A percentile compares a stretch with the other conserved stretches of the same genome.
Evolutionary conservation across 2,888 invertebrate species (phyloP).

Genomic region (Hoplodrina blanda): DNA sequence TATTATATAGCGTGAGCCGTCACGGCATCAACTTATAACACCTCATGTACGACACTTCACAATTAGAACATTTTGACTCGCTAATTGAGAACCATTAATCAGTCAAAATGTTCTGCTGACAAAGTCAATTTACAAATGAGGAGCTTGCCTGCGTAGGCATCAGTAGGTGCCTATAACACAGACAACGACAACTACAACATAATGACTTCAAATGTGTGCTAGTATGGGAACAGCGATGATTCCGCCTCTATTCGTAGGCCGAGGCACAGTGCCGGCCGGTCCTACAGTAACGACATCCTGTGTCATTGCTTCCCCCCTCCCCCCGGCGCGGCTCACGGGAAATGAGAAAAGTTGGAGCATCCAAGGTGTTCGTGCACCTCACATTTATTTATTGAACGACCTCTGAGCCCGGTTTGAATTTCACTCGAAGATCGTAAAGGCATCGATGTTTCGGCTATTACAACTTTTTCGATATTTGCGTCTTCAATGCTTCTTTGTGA

Average conservation of each 20-base stretch:
- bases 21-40: conserved; percentile 17
- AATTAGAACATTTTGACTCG: background rate
- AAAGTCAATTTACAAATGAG: too few relatives aligned
- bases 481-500: conserved; percentile 7
- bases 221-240: too few relatives aligned
- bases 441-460: conserved; percentile 34
- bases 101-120: conserved; percentile 7
- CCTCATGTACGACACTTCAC: conserved; percentile 2
- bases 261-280: conserved; percentile 11
- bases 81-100: background rate
- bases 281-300: conserved; percentile 36
- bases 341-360: conserved; percentile 65
- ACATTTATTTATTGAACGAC: conserved; percentile 64
- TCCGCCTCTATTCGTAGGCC: too few relatives aligned
- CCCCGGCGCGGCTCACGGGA: conserved; percentile 10
- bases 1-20: conserved; percentile 3
- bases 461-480: conserved; percentile 53
- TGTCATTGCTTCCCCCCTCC: background rate
- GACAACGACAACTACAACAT: too few relatives aligned
- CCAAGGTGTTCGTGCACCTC: conserved; percentile 51
- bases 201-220: too few relatives aligned
- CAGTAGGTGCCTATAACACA: too few relatives aligned
- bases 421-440: conserved; percentile 39
- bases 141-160: too few relatives aligned
- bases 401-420: conserved; percentile 59